Conservation (phyloP, 2,113 vertebrate genomes). For the Crotalus tigris region DNA sequence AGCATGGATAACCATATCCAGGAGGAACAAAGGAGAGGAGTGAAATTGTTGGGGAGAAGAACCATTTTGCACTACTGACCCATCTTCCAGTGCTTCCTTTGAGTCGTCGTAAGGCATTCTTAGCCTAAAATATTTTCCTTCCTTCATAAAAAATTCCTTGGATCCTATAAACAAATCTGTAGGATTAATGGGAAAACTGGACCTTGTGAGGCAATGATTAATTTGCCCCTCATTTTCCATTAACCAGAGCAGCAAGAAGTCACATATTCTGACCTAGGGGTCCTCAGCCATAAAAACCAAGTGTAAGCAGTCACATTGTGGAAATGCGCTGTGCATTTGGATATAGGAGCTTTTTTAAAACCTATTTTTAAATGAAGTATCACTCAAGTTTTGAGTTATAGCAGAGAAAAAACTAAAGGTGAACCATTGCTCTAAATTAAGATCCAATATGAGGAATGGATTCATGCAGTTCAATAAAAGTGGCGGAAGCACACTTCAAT, state of each 20-base stretch:
- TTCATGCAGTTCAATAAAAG: background rate
- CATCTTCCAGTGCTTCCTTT: background rate
- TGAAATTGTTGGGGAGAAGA: background rate
- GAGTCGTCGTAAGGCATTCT: background rate
- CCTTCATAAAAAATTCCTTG: background rate
- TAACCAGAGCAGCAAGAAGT: background rate
- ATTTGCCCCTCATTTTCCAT: too few species aligned
- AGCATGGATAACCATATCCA: conserved; percentile 89
- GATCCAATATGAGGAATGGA: background rate
- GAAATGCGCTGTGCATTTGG: background rate
- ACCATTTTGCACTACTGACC: background rate
- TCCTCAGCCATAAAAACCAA: background rate
- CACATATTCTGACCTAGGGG: background rate
- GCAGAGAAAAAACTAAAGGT: background rate
- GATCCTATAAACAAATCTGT: background rate
- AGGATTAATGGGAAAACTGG: background rate
- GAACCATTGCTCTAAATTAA: background rate
- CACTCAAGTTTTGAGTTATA: background rate
- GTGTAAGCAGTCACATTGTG: background rate
- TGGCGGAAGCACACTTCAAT: background rate
- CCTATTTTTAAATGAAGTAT: background rate
- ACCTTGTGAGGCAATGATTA: background rate
- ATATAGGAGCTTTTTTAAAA: background rate
- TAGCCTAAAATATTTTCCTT: background rate
- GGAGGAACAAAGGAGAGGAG: conserved; percentile 62